A percentile compares a stretch with the other conserved stretches of the same genome.
phyloP scores from a whole-genome alignment of 2,797 vertebrate genomes.

The Parambassis ranga region DNA sequence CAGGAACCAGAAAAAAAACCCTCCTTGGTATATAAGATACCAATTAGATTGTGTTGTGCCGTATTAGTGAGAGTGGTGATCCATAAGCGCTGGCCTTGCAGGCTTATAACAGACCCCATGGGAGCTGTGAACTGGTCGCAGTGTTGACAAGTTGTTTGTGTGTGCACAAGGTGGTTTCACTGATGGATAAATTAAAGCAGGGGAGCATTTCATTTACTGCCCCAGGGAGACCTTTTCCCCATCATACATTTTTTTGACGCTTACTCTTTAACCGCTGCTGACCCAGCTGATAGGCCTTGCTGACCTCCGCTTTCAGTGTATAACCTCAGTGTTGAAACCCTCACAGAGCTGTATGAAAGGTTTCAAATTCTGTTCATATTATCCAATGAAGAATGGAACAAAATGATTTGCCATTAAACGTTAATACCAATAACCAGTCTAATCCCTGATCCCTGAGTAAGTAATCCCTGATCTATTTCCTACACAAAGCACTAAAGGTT shows the following conservation, averaged over 20 bases:
- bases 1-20: neutral
- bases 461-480: no score
- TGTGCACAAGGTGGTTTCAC: conserved; percentile 8
- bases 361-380: no score
- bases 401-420: no score
- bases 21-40: neutral
- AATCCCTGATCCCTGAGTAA: no score
- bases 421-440: no score
- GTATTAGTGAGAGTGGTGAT: conserved; percentile 35
- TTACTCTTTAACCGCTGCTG: conserved; percentile 62
- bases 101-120: conserved; percentile 65
- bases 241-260: conserved; percentile 61
- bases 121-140: conserved; percentile 60
- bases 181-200: conserved; percentile 57
- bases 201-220: conserved; percentile 63
- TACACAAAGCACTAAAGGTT: no score
- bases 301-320: conserved; percentile 7
- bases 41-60: conserved; percentile 19
- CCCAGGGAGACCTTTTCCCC: conserved; percentile 51
- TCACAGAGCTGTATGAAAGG: no score
- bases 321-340: neutral
- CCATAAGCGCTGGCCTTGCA: conserved; percentile 71
- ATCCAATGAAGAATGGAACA: no score
- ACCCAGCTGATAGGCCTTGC: conserved; percentile 43
- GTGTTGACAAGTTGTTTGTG: conserved; percentile 51